phyloP scores from a whole-genome alignment of 2,113 vertebrate species.

The Hippocampus barbouri region DNA sequence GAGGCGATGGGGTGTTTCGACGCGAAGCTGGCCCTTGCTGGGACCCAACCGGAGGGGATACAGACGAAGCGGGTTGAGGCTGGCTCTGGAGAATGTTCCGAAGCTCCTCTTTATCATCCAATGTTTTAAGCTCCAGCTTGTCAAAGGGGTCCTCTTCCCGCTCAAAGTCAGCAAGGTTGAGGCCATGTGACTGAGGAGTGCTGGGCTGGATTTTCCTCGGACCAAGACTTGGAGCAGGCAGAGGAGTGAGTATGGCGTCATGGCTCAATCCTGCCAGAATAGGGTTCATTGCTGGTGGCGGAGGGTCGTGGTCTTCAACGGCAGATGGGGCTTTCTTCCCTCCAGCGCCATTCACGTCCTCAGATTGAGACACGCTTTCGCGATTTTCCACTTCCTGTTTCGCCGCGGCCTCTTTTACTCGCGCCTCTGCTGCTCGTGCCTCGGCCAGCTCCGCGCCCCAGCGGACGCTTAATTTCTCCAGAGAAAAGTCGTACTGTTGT shows the following conservation, averaged over 20 bases:
- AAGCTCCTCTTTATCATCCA: constrained; percentile 92
- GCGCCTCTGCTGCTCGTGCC: constrained; percentile 74
- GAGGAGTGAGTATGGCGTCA: constrained; percentile 90
- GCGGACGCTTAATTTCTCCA: constrained; percentile 83
- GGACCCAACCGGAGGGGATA: constrained; percentile 50
- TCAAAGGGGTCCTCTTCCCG: constrained; percentile 96
- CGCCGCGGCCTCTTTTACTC: constrained; percentile 70
- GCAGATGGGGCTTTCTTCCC: constrained; percentile 49
- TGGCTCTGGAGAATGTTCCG: constrained; percentile 88
- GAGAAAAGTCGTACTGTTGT: constrained; percentile 89
- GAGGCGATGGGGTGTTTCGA: constrained; percentile 59
- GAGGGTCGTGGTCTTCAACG: constrained; percentile 69
- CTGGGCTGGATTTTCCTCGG: constrained; percentile 76
- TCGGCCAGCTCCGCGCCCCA: constrained; percentile 86
- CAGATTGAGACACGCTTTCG: constrained; percentile 39
- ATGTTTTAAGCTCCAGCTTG: constrained; percentile 94
- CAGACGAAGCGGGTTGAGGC: constrained; percentile 48
- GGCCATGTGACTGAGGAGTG: constrained; percentile 77
- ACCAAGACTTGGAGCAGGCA: constrained; percentile 82
- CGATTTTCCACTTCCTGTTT: constrained; percentile 60
- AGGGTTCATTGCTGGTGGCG: constrained; percentile 86
- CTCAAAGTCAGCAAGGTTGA: constrained; percentile 96
- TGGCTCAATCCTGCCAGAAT: constrained; percentile 87
- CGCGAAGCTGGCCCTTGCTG: constrained; percentile 62
- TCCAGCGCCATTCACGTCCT: constrained; percentile 52